These are phyloP conservation scores for Halesus radiatus DNA, from an alignment of 1,140 invertebrate genomes.

Conservation along the genomic window DNA sequence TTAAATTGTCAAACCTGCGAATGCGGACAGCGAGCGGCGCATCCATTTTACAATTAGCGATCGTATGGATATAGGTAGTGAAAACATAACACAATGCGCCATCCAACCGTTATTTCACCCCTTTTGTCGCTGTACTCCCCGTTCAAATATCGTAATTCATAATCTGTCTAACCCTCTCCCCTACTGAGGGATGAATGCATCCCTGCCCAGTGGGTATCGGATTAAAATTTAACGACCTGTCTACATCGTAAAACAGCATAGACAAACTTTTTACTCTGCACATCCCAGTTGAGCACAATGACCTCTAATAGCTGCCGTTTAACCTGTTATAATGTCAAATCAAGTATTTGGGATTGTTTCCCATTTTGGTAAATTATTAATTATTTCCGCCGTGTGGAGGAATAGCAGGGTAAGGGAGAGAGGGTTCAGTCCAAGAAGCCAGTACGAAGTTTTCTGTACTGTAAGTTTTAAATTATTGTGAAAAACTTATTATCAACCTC, in stretches of 20 bases:
- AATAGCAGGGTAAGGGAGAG: neutral
- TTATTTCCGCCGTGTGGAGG: neutral
- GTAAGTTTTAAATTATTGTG: no score
- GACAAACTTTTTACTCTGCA: constrained; percentile 26
- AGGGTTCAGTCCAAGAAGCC: no score
- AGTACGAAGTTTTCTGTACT: no score
- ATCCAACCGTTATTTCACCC: constrained; percentile 35
- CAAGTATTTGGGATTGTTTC: neutral
- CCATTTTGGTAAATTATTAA: neutral
- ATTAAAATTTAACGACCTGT: constrained; percentile 46
- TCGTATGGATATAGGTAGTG: constrained; percentile 28
- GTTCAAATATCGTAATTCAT: constrained; percentile 58
- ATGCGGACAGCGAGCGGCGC: neutral
- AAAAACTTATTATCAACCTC: no score
- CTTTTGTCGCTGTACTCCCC: constrained; percentile 46
- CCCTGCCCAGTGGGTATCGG: constrained; percentile 23
- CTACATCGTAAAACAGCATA: constrained; percentile 6
- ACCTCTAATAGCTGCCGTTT: constrained; percentile 16
- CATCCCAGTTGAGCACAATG: constrained; percentile 7
- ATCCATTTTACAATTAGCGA: constrained; percentile 49
- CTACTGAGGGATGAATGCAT: constrained; percentile 18
- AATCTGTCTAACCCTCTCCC: constrained; percentile 57
- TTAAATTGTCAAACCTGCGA: constrained; percentile 22
- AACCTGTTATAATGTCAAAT: neutral
- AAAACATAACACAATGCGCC: constrained; percentile 40